Evolutionary conservation across 2,888 invertebrate species (phyloP), one percentile per base, ranked within the genome.

Genomic region (Elysia crispata): DNA sequence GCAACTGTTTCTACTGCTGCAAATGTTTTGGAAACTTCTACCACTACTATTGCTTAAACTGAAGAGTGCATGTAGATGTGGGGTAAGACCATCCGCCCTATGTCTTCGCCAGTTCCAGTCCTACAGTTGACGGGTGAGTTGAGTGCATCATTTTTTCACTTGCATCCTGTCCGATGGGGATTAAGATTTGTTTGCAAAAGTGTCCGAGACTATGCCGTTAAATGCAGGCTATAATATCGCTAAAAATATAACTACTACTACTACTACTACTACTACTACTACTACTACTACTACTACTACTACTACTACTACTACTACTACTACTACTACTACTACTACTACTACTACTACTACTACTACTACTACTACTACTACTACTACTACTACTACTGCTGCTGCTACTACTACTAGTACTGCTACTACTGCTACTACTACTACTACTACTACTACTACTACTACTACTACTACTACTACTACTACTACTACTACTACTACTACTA

Each of bases 401-500:
- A n/a, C n/a, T n/a, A n/a, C n/a, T n/a, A n/a, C n/a, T n/a, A n/a
- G n/a, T n/a, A n/a, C n/a, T n/a, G n/a, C n/a, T n/a, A n/a, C n/a
- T n/a, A n/a, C n/a, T n/a, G n/a, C n/a, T 54, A 54, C 54, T 54
- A 54, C 54, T 54, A 54, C 54, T 54, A 54, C 54, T 54, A 54
- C 54, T 54, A 54, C 54, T 54, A 54, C 54, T 54, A 54, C 64
- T 76, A 70, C 76, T 76, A 76, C 76, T 76, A 76, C 76, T 76
- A 76, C 76, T 76, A 69, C 76, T 76, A 76, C 76, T 76, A 33
- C 76, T 76, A 70, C 76, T 76, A 69, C 76, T 69, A 69, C 76
- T 76, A 69, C 76, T 76, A 69, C 76, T 76, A 69, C 76, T 76
- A 69, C 76, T 76, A 76, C 76, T 76, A 76, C 76, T 76, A 76